Evolutionary conservation across 2,888 invertebrate genomes (phyloP).

Genomic region (Lydus trimaculatus): DNA sequence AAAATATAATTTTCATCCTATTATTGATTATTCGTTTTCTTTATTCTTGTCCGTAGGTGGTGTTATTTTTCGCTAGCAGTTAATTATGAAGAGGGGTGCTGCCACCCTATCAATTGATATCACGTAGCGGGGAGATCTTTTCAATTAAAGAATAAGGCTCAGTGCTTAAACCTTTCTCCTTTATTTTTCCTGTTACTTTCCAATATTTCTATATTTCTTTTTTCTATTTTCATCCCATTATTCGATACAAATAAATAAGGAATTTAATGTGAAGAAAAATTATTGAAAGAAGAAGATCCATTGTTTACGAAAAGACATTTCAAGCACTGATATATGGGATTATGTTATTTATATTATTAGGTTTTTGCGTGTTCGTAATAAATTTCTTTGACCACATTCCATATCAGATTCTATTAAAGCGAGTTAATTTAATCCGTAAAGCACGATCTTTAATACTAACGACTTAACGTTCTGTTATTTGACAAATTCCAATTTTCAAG

Average conservation of each 20-base stretch:
- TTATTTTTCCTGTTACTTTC: neutral
- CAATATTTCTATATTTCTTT: neutral
- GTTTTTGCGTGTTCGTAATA: constrained; percentile 46
- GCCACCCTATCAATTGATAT: constrained; percentile 36
- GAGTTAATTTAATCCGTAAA: constrained; percentile 41
- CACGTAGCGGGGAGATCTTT: constrained; percentile 42
- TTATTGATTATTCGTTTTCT: constrained; percentile 10
- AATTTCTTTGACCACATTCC: constrained; percentile 47
- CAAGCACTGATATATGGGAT: constrained; percentile 42
- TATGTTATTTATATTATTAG: constrained; percentile 46
- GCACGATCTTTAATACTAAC: constrained; percentile 15
- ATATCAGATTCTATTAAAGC: constrained; percentile 51
- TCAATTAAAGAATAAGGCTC: constrained; percentile 42
- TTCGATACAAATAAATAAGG: neutral
- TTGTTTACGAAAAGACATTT: constrained; percentile 36
- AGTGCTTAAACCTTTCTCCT: neutral
- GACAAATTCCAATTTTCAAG: neutral
- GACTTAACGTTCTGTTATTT: neutral
- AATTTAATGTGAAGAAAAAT: neutral
- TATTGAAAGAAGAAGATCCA: constrained; percentile 6
- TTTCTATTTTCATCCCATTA: neutral
- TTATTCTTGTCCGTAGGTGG: constrained; percentile 15
- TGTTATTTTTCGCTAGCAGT: constrained; percentile 34
- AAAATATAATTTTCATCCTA: neutral
- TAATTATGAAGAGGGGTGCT: constrained; percentile 36